phyloP scores from a whole-genome alignment of 2,888 invertebrate genomes.

The Gymnocheta viridis region DNA sequence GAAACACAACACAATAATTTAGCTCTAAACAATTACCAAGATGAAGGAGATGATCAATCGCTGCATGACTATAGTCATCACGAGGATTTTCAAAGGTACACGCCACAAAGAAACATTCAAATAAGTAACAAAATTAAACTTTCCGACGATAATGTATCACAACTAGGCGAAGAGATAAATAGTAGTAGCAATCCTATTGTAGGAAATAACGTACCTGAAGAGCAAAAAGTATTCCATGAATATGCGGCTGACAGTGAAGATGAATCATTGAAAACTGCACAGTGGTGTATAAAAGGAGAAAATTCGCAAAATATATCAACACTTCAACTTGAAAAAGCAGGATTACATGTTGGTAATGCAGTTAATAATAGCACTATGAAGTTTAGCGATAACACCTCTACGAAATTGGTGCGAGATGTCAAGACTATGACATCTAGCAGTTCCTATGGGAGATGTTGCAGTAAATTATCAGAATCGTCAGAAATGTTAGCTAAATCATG shows the following conservation, averaged over 20 bases:
- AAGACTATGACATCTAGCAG: slow-evolving; percentile 56
- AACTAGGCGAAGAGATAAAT: neutral
- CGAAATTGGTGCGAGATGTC: slow-evolving; percentile 58
- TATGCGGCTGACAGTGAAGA: slow-evolving; percentile 16
- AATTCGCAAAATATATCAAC: slow-evolving; percentile 2
- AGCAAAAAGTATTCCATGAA: slow-evolving; percentile 26
- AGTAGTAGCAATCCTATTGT: neutral
- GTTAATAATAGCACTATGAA: neutral
- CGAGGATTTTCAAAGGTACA: slow-evolving; percentile 36
- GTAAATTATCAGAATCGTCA: slow-evolving; percentile 73
- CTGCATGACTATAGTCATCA: slow-evolving; percentile 33
- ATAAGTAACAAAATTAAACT: slow-evolving; percentile 34
- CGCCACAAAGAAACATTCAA: slow-evolving; percentile 9
- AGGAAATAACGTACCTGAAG: slow-evolving; percentile 7
- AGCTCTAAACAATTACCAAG: slow-evolving; percentile 8
- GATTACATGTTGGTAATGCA: neutral
- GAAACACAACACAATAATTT: slow-evolving; percentile 32
- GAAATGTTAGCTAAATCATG: slow-evolving; percentile 77
- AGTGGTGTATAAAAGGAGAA: slow-evolving; percentile 46
- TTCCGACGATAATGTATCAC: neutral
- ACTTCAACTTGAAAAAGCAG: slow-evolving; percentile 1
- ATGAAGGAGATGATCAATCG: slow-evolving; percentile 25
- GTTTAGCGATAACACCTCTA: neutral
- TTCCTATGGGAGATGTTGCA: neutral
- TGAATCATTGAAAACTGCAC: neutral